Base-by-base conservation (phyloP, 2,888 invertebrate genomes). In the Chrysomela aeneicollis region DNA sequence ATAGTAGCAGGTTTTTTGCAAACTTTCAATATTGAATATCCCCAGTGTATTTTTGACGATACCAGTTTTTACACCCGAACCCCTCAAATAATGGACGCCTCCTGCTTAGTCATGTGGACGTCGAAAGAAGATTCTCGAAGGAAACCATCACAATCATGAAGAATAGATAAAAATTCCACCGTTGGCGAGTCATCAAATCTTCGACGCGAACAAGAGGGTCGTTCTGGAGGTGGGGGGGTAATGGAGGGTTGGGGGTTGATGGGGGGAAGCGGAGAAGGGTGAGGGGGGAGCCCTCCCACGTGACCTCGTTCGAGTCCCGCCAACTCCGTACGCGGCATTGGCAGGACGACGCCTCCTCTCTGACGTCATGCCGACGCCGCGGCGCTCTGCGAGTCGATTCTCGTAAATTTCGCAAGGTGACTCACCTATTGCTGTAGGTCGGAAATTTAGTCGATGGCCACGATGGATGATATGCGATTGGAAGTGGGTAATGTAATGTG, bases 231-330 rank as follows among this genome's bases (percentile, higher is more conserved):
- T n/a, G n/a, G n/a, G n/a, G n/a, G n/a, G n/a, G n/a, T n/a, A n/a
- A n/a, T n/a, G n/a, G n/a, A n/a, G n/a, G n/a, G 26, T 26, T 3
- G 35, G 35, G 35, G 35, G 10, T 35, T 35, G 8, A 10, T 10
- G 35, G 35, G 35, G 12, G 35, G 12, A 35, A 35, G 12, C 2
- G 35, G 8, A 35, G 12, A 35, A 10, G 35, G 35, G 10, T 10
- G 35, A 12, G 2, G 26, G 26, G 26, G 26, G 10, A 35, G 10
- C 1, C 35, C 35, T 67, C 58, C 62, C 68, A 58, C 68, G 64
- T 63, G 68, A 71, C 66, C 64, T 63, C 52, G 55, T 70, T 64
- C 65, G 51, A 35, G 17, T 52, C 12, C 47, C 58, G 30, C 57
- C 51, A 49, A 37, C 50, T 47, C 26, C 59, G 35, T 35, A 35